These are phyloP conservation scores for Erebia epiphron DNA, from an alignment of 2,888 invertebrate genomes.

Conservation along the genomic window DNA sequence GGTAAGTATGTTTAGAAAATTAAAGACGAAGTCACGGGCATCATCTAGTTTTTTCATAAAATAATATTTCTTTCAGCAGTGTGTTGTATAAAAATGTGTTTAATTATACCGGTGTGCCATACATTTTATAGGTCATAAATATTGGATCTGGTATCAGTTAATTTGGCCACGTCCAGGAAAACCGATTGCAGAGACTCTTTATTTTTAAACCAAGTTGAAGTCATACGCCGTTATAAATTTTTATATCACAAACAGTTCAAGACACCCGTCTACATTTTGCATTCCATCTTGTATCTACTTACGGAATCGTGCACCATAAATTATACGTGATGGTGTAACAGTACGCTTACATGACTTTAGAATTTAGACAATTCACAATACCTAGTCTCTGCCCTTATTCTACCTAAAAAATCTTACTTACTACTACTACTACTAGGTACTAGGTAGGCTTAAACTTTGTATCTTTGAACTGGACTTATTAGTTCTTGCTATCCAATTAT, in stretches of 20 bases:
- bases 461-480: too few species aligned
- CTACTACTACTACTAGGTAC: too few species aligned
- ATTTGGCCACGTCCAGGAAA: conserved; percentile 51
- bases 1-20: neutral
- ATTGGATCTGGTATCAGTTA: conserved; percentile 66
- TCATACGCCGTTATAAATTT: conserved; percentile 49
- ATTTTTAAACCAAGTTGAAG: conserved; percentile 64
- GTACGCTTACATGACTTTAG: too few species aligned
- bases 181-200: conserved; percentile 53
- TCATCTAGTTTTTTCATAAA: conserved; percentile 54
- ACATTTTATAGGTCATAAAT: conserved; percentile 75
- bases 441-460: too few species aligned
- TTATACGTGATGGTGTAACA: too few species aligned
- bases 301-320: too few species aligned
- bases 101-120: conserved; percentile 54
- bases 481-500: too few species aligned
- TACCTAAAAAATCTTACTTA: too few species aligned
- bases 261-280: neutral
- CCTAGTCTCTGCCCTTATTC: too few species aligned
- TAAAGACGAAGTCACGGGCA: too few species aligned
- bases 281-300: neutral
- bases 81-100: conserved; percentile 52
- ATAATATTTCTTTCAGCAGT: conserved; percentile 48
- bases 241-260: conserved; percentile 4
- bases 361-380: too few species aligned